Evolutionary conservation across 2,797 vertebrate species (phyloP).

Genomic region (Schizothorax lantsangensis): DNA sequence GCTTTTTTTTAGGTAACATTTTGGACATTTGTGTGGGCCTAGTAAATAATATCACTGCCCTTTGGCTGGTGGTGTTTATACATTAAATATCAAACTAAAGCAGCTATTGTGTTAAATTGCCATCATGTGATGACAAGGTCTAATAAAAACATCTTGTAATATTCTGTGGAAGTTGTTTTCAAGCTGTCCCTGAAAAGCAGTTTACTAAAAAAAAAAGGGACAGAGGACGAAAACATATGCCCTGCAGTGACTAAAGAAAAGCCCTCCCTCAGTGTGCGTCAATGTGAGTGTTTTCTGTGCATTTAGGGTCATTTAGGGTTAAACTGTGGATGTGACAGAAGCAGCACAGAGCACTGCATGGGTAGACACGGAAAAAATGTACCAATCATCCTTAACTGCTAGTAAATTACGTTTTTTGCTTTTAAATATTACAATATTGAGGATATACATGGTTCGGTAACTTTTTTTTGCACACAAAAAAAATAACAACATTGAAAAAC

Average conservation of each 20-base stretch:
- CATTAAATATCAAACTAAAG: conserved; percentile 7
- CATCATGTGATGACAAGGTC: conserved; percentile 4
- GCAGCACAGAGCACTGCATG: neutral
- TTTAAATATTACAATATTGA: conserved; percentile 3
- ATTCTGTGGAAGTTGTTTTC: conserved; percentile 6
- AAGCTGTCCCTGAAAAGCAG: neutral
- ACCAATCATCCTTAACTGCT: neutral
- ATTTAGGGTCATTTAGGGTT: conserved; percentile 29
- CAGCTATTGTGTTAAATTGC: conserved; percentile 11
- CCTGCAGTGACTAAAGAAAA: neutral
- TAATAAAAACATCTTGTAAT: conserved; percentile 24
- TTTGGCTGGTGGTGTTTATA: neutral
- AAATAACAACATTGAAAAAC: conserved; percentile 77
- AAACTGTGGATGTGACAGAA: neutral
- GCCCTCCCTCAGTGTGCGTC: neutral
- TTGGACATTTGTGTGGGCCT: neutral
- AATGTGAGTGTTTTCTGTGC: conserved; percentile 3
- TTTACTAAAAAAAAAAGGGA: neutral
- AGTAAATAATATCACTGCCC: neutral
- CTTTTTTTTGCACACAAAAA: neutral
- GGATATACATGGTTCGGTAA: neutral
- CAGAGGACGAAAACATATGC: neutral
- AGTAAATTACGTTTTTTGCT: neutral
- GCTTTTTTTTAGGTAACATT: neutral
- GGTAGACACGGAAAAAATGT: neutral